Percentiles rank a stretch among this genome's conserved stretches.
Conservation (phyloP, 2,797 vertebrate genomes). For the Poecilia wingei region DNA sequence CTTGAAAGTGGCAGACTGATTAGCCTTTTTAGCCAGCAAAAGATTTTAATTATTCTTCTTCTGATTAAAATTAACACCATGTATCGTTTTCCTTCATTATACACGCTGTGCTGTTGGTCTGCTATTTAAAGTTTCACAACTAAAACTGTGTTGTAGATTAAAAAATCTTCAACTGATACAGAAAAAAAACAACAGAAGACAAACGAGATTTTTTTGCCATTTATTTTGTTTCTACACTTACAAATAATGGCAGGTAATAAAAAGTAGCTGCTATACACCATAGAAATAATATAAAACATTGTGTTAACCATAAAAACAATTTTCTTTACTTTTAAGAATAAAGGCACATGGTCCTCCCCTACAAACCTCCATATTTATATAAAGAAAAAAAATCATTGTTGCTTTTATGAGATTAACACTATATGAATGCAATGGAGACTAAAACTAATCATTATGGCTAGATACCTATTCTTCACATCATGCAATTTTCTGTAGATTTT, state of each 20-base stretch:
- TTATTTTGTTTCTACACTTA: conserved; percentile 80
- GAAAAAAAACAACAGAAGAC: conserved; percentile 3
- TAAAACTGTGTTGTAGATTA: neutral
- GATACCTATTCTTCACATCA: conserved; percentile 24
- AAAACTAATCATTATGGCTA: conserved; percentile 18
- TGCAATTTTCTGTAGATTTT: conserved; percentile 14
- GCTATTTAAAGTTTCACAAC: neutral
- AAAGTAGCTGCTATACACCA: conserved; percentile 74
- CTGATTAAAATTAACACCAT: neutral
- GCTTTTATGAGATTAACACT: conserved; percentile 38
- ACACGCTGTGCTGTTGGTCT: neutral
- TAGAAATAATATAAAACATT: conserved; percentile 80
- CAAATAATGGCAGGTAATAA: conserved; percentile 78
- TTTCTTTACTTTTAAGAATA: conserved; percentile 51
- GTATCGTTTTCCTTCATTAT: neutral
- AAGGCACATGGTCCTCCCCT: conserved; percentile 78
- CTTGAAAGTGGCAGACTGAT: neutral
- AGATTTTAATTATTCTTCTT: too few relatives aligned
- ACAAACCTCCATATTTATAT: conserved; percentile 49
- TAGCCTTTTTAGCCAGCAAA: neutral
- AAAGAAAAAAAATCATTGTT: conserved; percentile 20
- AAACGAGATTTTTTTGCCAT: conserved; percentile 41
- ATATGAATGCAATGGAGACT: conserved; percentile 36
- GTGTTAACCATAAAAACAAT: conserved; percentile 57
- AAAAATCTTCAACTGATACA: neutral